phyloP scores from a whole-genome alignment of 1,140 invertebrate genomes.

The Drosophila subobscura region DNA sequence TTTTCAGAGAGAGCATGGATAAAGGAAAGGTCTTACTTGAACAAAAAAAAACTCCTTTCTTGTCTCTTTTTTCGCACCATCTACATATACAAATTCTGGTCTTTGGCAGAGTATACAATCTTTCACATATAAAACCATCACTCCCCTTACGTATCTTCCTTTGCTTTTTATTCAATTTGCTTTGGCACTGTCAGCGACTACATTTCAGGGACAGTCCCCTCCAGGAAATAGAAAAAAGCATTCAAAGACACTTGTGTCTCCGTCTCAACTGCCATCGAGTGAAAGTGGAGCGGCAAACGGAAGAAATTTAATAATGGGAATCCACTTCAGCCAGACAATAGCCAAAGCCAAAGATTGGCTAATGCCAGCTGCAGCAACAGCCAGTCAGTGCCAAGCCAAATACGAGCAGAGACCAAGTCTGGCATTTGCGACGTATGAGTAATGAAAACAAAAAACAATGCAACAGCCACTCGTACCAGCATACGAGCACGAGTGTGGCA shows the following conservation, averaged over 20 bases:
- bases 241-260: conserved; percentile 47
- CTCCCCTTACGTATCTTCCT: not conserved
- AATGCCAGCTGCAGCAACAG: conserved; percentile 12
- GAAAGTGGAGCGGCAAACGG: conserved; percentile 55
- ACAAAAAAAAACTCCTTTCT: not conserved
- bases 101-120: too few relatives aligned
- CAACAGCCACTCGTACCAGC: conserved; percentile 20
- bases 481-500: conserved; percentile 2
- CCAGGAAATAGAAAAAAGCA: conserved; percentile 61
- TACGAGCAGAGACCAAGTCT: conserved; percentile 16
- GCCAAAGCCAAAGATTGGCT: conserved; percentile 19
- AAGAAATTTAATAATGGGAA: conserved; percentile 60
- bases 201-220: conserved; percentile 16
- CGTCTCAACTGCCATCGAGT: conserved; percentile 27
- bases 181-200: conserved; percentile 21
- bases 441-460: conserved; percentile 60
- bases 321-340: conserved; percentile 16
- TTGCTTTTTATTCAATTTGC: conserved; percentile 55
- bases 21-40: not conserved
- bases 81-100: too few relatives aligned
- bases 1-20: not conserved
- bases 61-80: too few relatives aligned
- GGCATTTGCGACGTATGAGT: conserved; percentile 65
- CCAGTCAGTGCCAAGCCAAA: conserved; percentile 56
- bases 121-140: too few relatives aligned